Base-by-base conservation (phyloP, 1,140 invertebrate species). In the Drosophila fuyamai region DNA sequence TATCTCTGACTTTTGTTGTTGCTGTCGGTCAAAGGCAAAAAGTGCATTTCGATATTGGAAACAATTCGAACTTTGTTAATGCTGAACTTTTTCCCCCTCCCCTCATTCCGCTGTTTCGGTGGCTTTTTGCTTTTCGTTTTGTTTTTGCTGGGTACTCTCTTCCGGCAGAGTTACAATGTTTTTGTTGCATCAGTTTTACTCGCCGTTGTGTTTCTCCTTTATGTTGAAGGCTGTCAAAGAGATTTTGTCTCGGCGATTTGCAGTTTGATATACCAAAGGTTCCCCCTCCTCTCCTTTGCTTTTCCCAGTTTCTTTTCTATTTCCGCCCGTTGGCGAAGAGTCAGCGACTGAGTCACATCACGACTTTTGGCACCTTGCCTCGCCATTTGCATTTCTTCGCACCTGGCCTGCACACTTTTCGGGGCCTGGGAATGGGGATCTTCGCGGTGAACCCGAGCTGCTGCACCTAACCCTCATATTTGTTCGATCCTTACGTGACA, bases 111-210 rank as follows among this genome's bases (percentile, higher is more conserved):
- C 23, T 44, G 6, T 53, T 50, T 53, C 12, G 10, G 44, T 44
- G 46, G 6, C 9, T 62, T 63, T 38, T 29, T 1, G 6, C 14
- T 46, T 13, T 18, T 60, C 32, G 38, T 43, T 63, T 51, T 58
- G 50, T 56, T 65, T 75, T 57, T 63, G 63, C 61, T 46, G 60
- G 44, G 65, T 62, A 61, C 82, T 83, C 75, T 86, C 84, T 86
- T 88, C 83, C 83, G 83, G 83, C 84, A 83, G 77, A 62, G 83
- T 59, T 72, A 88, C 83, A 79, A 83, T 83, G 83, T 86, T 84
- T 85, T 67, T 77, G 83, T 82, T 81, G 74, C 83, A 82, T 88
- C 79, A 86, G 83, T 77, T 81, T 83, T 65, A 74, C 54, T 60
- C 58, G 62, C 77, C 46, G 73, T 36, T 44, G 38, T 62, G 48